Evolutionary conservation across 2,797 vertebrate species (phyloP).

Genomic region (Glyptemys insculpta): DNA sequence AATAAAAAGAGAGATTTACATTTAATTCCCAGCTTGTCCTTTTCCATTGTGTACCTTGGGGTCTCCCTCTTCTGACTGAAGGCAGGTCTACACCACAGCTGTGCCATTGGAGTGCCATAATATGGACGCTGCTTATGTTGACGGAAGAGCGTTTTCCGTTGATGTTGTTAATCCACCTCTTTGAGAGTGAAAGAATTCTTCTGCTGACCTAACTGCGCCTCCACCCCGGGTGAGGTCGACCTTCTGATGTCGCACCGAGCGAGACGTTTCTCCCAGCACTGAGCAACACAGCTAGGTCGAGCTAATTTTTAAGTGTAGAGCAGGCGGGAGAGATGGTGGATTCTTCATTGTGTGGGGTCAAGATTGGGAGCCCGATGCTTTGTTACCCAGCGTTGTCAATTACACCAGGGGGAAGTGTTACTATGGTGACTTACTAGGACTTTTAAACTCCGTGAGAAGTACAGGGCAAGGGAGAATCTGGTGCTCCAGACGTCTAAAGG

Average conservation of each 20-base stretch:
- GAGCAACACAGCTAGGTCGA: neutral
- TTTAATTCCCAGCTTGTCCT: neutral
- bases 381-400: neutral
- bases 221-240: neutral
- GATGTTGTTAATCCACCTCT: neutral
- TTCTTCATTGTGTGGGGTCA: neutral
- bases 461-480: neutral
- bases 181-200: neutral
- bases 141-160: neutral
- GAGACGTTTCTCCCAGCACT: neutral
- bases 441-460: neutral
- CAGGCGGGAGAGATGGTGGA: neutral
- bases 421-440: neutral
- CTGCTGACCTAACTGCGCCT: neutral
- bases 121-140: fast-evolving
- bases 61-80: neutral
- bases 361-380: neutral
- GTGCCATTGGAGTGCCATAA: too few species aligned
- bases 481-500: too few species aligned
- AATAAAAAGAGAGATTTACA: conserved; percentile 73
- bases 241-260: neutral
- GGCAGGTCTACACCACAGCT: too few species aligned
- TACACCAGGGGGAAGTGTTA: neutral
- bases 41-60: neutral
- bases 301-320: neutral